A percentile compares a stretch with the other conserved stretches of the same genome.
Conservation (phyloP, 2,797 vertebrate genomes). For the Cirrhinus molitorella region DNA sequence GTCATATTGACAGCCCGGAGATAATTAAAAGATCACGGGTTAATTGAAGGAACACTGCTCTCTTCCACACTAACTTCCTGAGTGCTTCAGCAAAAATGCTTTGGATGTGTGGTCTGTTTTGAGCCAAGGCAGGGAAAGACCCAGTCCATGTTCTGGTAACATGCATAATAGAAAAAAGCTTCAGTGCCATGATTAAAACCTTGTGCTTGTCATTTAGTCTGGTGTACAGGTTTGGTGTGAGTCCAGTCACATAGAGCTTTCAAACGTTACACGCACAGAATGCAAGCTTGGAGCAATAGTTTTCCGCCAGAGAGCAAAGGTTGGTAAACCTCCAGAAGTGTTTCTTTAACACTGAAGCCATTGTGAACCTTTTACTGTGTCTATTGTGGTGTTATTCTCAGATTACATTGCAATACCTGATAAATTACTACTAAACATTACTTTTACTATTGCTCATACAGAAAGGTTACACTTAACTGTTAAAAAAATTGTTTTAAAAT, state of each 20-base stretch:
- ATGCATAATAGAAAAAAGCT: not conserved
- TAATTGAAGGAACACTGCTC: too few species aligned
- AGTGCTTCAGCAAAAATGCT: too few species aligned
- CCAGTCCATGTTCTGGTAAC: not conserved
- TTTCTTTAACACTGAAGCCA: not conserved
- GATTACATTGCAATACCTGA: not conserved
- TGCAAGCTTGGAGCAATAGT: conserved; percentile 51
- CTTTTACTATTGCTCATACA: not conserved
- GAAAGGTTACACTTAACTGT: not conserved
- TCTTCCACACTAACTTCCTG: too few species aligned
- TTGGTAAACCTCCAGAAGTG: conserved; percentile 12
- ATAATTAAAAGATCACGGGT: too few species aligned
- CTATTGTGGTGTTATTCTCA: not conserved
- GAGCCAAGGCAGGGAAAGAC: too few species aligned
- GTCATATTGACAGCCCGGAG: too few species aligned
- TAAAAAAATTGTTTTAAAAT: too few species aligned
- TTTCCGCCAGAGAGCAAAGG: conserved; percentile 49
- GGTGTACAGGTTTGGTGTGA: conserved; percentile 43
- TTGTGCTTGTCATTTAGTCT: conserved; percentile 24
- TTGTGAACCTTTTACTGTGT: not conserved
- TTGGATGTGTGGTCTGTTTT: too few species aligned
- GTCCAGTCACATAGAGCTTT: conserved; percentile 31
- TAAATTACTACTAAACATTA: not conserved
- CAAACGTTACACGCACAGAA: conserved; percentile 44
- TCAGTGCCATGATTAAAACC: not conserved